Conservation (phyloP, 2,113 vertebrate species). For the Eublepharis macularius region DNA sequence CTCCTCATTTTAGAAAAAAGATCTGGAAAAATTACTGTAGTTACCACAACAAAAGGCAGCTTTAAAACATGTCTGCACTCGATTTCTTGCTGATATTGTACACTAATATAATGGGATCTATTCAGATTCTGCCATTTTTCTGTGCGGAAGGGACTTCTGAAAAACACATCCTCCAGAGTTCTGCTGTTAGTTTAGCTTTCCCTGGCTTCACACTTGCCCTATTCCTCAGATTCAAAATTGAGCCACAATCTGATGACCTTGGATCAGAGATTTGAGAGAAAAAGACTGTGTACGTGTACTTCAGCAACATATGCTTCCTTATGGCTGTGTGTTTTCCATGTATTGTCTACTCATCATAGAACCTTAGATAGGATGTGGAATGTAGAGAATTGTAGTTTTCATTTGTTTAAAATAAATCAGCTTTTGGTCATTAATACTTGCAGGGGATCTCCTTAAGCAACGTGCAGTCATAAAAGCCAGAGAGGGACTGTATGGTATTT, state of each 20-base stretch:
- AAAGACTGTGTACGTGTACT: background rate
- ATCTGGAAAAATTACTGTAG: background rate
- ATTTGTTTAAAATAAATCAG: background rate
- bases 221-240: background rate
- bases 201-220: background rate
- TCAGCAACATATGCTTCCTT: background rate
- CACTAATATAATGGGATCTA: background rate
- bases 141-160: background rate
- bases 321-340: background rate
- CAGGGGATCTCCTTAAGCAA: background rate
- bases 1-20: background rate
- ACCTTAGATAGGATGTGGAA: background rate
- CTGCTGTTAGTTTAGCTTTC: background rate
- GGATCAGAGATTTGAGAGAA: background rate
- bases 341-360: background rate
- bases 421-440: background rate
- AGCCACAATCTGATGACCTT: background rate
- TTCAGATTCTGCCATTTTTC: background rate
- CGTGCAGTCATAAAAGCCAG: background rate
- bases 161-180: background rate
- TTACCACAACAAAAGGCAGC: background rate
- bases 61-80: background rate
- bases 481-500: background rate
- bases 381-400: background rate
- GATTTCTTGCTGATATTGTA: background rate